These are phyloP conservation scores for Drosophila orena DNA, from an alignment of 1,140 invertebrate genomes.

Conservation along the genomic window DNA sequence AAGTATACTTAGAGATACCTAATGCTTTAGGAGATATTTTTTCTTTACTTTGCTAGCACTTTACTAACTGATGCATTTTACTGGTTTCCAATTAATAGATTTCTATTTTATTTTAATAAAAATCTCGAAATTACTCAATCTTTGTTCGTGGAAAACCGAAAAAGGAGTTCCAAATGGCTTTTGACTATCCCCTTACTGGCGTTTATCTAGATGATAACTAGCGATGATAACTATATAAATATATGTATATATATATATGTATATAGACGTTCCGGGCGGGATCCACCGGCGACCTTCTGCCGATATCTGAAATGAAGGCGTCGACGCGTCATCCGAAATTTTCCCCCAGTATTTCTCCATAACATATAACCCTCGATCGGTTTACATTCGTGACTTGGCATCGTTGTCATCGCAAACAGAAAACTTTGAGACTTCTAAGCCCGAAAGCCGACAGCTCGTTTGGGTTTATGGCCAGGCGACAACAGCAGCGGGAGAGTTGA, in stretches of 20 bases:
- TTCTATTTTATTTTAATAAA: no score
- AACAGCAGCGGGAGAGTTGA: conserved; percentile 1
- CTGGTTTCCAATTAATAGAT: no score
- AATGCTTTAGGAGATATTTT: not conserved
- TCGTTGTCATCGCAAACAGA: conserved; percentile 42
- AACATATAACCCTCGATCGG: conserved; percentile 32
- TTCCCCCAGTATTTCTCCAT: conserved; percentile 32
- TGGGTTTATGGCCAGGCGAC: conserved; percentile 31
- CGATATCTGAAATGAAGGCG: conserved; percentile 24
- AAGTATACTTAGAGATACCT: conserved; percentile 3
- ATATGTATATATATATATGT: no score
- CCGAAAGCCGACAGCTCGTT: conserved; percentile 43
- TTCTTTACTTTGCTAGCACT: no score
- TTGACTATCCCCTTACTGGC: conserved; percentile 21
- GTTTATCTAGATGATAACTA: conserved; percentile 8
- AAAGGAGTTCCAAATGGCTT: conserved; percentile 11
- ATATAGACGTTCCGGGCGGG: not conserved
- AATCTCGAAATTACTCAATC: not conserved
- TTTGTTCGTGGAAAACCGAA: conserved; percentile 1
- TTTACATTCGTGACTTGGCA: conserved; percentile 51
- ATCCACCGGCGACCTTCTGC: conserved; percentile 13
- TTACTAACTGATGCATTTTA: not conserved
- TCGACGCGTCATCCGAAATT: conserved; percentile 39
- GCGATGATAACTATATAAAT: not conserved
- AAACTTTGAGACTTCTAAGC: conserved; percentile 45